Evolutionary conservation across 2,113 vertebrate genomes (phyloP).

Genomic region (Pardalotus punctatus): DNA sequence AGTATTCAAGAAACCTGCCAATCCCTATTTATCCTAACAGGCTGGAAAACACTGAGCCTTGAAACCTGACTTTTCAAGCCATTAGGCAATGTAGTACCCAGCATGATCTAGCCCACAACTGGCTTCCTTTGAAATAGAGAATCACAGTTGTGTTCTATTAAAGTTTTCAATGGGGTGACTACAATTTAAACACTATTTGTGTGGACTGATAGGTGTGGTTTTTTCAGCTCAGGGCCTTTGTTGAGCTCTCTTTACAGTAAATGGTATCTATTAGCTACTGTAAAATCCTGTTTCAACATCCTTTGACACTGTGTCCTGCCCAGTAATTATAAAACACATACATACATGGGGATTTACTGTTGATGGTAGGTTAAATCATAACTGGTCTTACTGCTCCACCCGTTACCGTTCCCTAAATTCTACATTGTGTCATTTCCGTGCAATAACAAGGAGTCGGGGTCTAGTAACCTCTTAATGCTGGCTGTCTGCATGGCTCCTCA

Average conservation of each 20-base stretch:
- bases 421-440: background rate
- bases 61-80: background rate
- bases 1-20: background rate
- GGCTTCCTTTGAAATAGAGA: background rate
- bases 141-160: background rate
- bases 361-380: background rate
- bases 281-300: background rate
- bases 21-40: background rate
- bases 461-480: background rate
- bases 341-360: background rate
- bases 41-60: background rate
- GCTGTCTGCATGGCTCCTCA: background rate
- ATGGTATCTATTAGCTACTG: slow-evolving; percentile 27
- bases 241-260: background rate
- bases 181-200: slow-evolving; percentile 9
- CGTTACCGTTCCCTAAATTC: background rate
- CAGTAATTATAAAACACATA: background rate
- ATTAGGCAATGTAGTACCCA: background rate
- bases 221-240: background rate
- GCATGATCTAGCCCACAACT: background rate
- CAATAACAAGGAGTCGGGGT: background rate
- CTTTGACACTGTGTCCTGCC: background rate
- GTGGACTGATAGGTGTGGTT: background rate
- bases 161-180: background rate
- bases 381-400: background rate